Evolutionary conservation across 2,888 invertebrate species (phyloP), one percentile per base, ranked within the genome.

Genomic region (Parnassius glacialis): DNA sequence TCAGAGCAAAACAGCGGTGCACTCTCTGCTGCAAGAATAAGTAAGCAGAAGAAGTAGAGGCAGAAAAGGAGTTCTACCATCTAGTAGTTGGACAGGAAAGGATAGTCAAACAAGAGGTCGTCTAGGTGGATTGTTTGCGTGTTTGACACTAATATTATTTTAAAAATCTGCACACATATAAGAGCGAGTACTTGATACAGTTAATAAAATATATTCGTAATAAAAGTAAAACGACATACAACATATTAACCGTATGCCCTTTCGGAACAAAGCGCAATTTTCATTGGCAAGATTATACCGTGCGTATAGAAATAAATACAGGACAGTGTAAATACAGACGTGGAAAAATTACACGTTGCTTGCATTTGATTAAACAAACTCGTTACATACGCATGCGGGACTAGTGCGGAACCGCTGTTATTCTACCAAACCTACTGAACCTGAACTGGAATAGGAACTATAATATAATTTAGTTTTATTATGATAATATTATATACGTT

Each of bases 251-350:
- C 48, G 48, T 12, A 11, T 1, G 41, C 13, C 42, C 42, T 54
- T 25, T 58, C 2, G 16, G 41, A 50, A 62, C 54, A 51, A 54
- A 54, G 45, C 20, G 48, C 41, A 51, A 54, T 59, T 41, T 55
- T 54, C 62, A 62, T 52, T 51, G 54, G 45, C 50, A 51, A 55
- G 51, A 54, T 51, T 53, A 58, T 52, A 48, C 47, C 12, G 45
- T 20, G 25, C 62, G 53, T 57, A 44, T 55, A 12, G 9, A 48
- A 47, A 54, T 58, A 58, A 53, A 62, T 53, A 62, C 44, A 9
- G 53, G 41, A 59, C 62, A 51, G 58, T 55, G 63, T 59, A 59
- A 59, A 63, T 56, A 63, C 59, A 63, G 63, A 63, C 59, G n/a
- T 59, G 59, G 62, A 63, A 62, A 62, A 62, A 62, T 58, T 62